These are phyloP conservation scores for Miltochrista miniata DNA, from an alignment of 2,888 invertebrate genomes.

Conservation along the genomic window DNA sequence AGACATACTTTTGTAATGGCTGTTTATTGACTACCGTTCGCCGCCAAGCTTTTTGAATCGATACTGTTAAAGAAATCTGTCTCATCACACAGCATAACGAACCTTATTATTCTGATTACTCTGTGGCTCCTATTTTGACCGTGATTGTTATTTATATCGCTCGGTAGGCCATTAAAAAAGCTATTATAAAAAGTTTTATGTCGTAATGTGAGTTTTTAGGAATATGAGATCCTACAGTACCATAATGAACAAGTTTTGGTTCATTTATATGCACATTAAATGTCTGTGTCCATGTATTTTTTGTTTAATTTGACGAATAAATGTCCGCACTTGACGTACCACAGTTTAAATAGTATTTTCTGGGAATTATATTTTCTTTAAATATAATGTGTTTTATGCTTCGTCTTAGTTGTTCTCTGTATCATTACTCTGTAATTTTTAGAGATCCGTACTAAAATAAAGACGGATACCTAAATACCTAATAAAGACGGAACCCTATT, in stretches of 20 bases:
- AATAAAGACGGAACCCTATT: no score
- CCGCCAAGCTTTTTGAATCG: slow-evolving; percentile 4
- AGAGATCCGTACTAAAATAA: no score
- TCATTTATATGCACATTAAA: slow-evolving; percentile 32
- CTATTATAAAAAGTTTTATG: slow-evolving; percentile 9
- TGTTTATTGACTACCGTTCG: slow-evolving; percentile 42
- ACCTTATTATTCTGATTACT: no score
- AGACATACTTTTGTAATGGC: slow-evolving; percentile 36
- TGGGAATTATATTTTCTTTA: neutral
- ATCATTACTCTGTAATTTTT: no score
- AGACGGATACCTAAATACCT: no score
- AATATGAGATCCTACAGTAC: slow-evolving; percentile 13
- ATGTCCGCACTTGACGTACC: slow-evolving; percentile 1
- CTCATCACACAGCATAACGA: no score
- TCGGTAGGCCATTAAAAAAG: slow-evolving; percentile 28
- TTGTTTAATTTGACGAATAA: slow-evolving; percentile 18
- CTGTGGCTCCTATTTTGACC: slow-evolving; percentile 15
- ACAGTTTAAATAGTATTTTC: neutral
- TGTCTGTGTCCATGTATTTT: slow-evolving; percentile 30
- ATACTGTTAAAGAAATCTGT: slow-evolving; percentile 28
- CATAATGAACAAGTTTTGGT: slow-evolving; percentile 29
- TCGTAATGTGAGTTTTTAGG: slow-evolving; percentile 21
- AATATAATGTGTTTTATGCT: neutral
- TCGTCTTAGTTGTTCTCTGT: neutral
- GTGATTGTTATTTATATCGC: slow-evolving; percentile 27